Conservation (phyloP, 2,888 invertebrate species). For the Dynastes tityus region DNA sequence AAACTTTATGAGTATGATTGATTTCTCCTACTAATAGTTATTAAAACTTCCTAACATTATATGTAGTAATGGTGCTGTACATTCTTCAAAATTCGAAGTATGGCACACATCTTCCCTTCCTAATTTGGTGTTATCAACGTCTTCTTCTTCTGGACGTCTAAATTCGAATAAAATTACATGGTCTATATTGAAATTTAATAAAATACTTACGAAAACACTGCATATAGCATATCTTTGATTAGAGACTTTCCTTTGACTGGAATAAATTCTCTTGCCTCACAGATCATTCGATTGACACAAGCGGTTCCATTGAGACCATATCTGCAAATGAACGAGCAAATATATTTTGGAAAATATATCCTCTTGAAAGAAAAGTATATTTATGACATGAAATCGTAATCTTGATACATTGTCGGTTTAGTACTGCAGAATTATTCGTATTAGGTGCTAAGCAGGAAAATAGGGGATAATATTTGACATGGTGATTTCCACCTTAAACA, state of each 20-base stretch:
- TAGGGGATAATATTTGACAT: too few species aligned
- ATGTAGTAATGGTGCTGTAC: constrained; percentile 56
- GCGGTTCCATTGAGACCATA: constrained; percentile 76
- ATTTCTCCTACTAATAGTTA: constrained; percentile 17
- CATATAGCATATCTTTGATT: constrained; percentile 78
- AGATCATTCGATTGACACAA: constrained; percentile 80
- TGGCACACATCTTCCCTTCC: constrained; percentile 52
- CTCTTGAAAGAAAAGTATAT: neutral
- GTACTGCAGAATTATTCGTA: too few species aligned
- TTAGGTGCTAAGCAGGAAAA: too few species aligned
- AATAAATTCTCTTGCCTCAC: constrained; percentile 76
- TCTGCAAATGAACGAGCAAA: constrained; percentile 69
- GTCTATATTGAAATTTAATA: neutral
- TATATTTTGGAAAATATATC: too few species aligned
- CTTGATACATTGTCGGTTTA: too few species aligned
- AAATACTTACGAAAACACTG: constrained; percentile 75
- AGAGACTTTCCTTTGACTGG: constrained; percentile 77
- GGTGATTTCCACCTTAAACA: too few species aligned
- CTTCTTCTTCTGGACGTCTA: constrained; percentile 44
- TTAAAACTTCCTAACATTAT: constrained; percentile 53
- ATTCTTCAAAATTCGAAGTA: constrained; percentile 54
- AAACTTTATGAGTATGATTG: neutral
- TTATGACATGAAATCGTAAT: neutral
- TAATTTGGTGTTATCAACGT: constrained; percentile 38
- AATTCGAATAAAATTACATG: neutral